phyloP scores from a whole-genome alignment of 2,113 vertebrate genomes.

The Ahaetulla prasina region DNA sequence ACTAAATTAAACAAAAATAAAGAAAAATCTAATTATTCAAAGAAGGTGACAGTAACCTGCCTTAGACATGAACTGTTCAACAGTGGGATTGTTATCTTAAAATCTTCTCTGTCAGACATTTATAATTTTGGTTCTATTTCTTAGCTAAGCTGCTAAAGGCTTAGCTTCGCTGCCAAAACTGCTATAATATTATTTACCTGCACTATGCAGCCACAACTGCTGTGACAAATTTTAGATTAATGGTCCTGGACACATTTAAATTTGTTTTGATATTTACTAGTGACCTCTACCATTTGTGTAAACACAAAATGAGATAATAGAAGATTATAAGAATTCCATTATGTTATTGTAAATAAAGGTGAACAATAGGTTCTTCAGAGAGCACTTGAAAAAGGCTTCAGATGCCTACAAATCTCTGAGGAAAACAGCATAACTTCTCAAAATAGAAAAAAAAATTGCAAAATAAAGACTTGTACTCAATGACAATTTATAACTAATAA shows the following conservation, averaged over 20 bases:
- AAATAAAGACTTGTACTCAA: background rate
- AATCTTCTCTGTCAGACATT: background rate
- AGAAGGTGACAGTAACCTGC: background rate
- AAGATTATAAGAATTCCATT: background rate
- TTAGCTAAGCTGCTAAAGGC: background rate
- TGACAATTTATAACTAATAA: background rate
- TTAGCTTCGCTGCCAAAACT: background rate
- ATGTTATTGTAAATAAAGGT: background rate
- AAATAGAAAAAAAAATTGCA: background rate
- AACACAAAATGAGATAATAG: background rate
- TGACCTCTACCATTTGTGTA: background rate
- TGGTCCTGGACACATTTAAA: conserved; percentile 19
- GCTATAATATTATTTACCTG: background rate
- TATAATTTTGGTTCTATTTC: conserved; percentile 3
- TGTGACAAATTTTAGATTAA: conserved; percentile 23
- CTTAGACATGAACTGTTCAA: background rate
- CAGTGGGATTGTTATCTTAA: background rate
- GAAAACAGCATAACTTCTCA: background rate
- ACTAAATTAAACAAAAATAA: background rate
- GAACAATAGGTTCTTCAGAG: background rate
- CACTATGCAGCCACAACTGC: background rate
- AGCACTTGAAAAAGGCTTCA: conserved; percentile 2
- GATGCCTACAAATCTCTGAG: background rate
- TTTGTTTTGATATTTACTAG: conserved; percentile 20
- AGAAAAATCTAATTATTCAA: conserved; percentile 2